A percentile compares a stretch with the other conserved stretches of the same genome.
phyloP scores from a whole-genome alignment of 1,140 invertebrate species.

The Trichoplusia ni region DNA sequence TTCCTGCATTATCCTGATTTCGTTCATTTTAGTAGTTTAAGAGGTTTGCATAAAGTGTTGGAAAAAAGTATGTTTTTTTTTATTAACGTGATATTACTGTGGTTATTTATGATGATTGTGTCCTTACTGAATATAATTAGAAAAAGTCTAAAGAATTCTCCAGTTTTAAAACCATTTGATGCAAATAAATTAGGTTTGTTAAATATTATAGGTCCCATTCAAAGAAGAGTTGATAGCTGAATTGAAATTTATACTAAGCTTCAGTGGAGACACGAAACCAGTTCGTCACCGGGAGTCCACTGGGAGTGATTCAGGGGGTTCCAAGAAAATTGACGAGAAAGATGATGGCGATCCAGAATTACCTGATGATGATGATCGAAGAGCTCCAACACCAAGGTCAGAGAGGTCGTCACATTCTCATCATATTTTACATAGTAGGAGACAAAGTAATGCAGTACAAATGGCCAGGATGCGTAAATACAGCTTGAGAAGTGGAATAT shows the following conservation, averaged over 20 bases:
- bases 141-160: no score
- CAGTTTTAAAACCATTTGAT: no score
- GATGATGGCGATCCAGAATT: slow-evolving; percentile 51
- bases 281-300: slow-evolving; percentile 74
- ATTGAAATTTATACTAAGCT: slow-evolving; percentile 88
- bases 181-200: no score
- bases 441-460: slow-evolving; percentile 68
- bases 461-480: slow-evolving; percentile 67
- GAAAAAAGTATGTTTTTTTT: no score
- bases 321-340: slow-evolving; percentile 58
- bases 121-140: no score
- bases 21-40: no score
- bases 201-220: slow-evolving; percentile 83
- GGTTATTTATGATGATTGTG: no score
- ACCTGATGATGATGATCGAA: slow-evolving; percentile 43
- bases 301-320: slow-evolving; percentile 60
- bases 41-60: no score
- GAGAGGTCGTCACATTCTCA: slow-evolving; percentile 65
- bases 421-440: slow-evolving; percentile 63
- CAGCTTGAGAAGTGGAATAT: slow-evolving; percentile 39
- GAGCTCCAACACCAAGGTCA: slow-evolving; percentile 56
- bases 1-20: not conserved
- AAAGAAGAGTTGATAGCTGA: slow-evolving; percentile 87
- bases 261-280: slow-evolving; percentile 87
- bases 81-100: no score